These are phyloP conservation scores for Hippocampus abdominalis DNA, from an alignment of 2,113 vertebrate genomes.

Conservation along the genomic window DNA sequence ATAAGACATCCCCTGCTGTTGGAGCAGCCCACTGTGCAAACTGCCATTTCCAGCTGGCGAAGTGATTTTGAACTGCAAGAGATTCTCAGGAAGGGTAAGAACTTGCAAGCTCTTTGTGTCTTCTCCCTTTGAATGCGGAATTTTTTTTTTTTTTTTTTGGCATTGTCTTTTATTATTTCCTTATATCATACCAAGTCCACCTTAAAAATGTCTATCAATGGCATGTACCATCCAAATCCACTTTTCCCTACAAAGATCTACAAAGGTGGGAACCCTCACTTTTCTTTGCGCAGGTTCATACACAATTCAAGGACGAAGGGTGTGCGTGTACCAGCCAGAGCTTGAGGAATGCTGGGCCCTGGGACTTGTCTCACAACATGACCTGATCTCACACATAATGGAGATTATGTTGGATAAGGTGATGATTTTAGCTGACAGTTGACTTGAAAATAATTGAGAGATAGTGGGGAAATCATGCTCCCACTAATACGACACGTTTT, in stretches of 20 bases:
- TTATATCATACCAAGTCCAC: not conserved
- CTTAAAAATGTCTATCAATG: not conserved
- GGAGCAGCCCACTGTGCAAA: constrained; percentile 82
- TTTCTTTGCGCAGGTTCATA: constrained; percentile 77
- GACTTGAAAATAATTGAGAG: not conserved
- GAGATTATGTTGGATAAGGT: constrained; percentile 92
- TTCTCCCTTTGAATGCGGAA: not conserved
- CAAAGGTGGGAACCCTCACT: not conserved
- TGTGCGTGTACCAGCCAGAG: constrained; percentile 94
- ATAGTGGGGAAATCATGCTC: not conserved
- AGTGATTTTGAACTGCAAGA: constrained; percentile 94
- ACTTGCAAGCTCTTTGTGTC: too few relatives aligned
- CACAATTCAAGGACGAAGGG: constrained; percentile 89
- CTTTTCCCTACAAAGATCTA: not conserved
- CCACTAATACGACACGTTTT: not conserved
- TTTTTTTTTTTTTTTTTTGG: not conserved
- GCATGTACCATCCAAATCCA: not conserved
- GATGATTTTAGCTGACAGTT: constrained; percentile 22
- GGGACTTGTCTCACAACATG: constrained; percentile 88
- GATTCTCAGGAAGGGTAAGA: constrained; percentile 91
- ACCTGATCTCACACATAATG: constrained; percentile 89
- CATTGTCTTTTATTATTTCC: not conserved
- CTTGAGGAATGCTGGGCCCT: constrained; percentile 85
- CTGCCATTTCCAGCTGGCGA: constrained; percentile 84
- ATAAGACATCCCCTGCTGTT: constrained; percentile 80